Base-by-base conservation (phyloP, 2,888 invertebrate species). In the Abrostola triplasia region DNA sequence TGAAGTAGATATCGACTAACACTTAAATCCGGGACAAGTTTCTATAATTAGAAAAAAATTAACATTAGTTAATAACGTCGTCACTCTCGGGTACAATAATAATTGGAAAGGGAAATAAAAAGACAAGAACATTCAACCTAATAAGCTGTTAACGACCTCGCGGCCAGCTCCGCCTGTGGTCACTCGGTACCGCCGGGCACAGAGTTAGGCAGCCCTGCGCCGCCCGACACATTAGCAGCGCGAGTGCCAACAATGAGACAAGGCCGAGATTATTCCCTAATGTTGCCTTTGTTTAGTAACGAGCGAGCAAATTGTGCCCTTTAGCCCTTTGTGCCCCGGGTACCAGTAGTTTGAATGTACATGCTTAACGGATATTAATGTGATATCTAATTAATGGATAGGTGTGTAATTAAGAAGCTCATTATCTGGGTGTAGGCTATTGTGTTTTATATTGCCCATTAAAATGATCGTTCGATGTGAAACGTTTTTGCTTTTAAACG, bases 211-310 rank as follows among this genome's bases (percentile, higher is more conserved):
- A 79, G 24, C 79, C 79, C 80, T 79, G 68, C n/a, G 42, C 63
- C 62, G 48, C 67, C 61, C 57, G 50, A 60, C 67, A 63, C 77
- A 79, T 77, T 76, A 76, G 59, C 65, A 66, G 61, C 57, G 67
- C 57, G 50, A 69, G 59, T 60, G 55, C 67, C 70, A 66, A 79
- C 80, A 79, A 80, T 77, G 80, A 79, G 78, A 79, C 77, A 72
- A 50, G 59, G 59, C 76, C 62, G 80, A 76, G 83, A 83, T 85
- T 83, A 83, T 82, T 70, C 80, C 79, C 80, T 85, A 85, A 84
- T 81, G 84, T 84, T 76, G 84, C 82, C 80, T 85, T 86, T 86
- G 87, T 87, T 82, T 83, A 80, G 73, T 83, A 84, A 84, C 79
- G 84, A 81, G 73, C 76, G 69, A 73, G 79, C 81, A 82, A 84